Base-by-base conservation (phyloP, 2,113 vertebrate species). In the Zootoca vivipara region DNA sequence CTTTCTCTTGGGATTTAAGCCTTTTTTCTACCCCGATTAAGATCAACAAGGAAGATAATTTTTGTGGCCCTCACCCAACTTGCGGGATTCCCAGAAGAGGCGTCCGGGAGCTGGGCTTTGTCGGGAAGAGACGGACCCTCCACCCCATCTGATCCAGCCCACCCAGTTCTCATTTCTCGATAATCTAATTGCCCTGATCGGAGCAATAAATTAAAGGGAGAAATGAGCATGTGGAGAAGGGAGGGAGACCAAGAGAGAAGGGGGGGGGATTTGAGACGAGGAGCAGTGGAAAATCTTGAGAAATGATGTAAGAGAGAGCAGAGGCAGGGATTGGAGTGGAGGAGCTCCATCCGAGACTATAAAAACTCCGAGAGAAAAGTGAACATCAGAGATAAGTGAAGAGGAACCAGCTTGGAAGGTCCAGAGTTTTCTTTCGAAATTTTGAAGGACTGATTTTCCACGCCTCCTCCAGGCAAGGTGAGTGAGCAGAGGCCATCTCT, bases 271-370 rank as follows among this genome's bases (percentile, higher is more conserved):
- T 95, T 95, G 94, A 95, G 94, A 94, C 95, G 96, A 95, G 93
- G 93, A 96, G 96, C 95, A 95, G 94, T 97, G 96, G 97, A 97
- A 97, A 97, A 97, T 97, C 96, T 96, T 95, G 95, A 96, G 96
- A 96, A 97, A 92, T 97, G 97, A 98, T 97, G 97, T 98, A 97
- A 98, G 95, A 97, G 94, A 96, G 95, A 96, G 95, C 92, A 92
- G 88, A 96, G 94, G 94, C 97, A 97, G 96, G 95, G 96, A 96
- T 92, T 92, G 92, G 96, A 95, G 86, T 95, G 92, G 94, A 92
- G 93, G 77, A 88, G 64, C 70, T 94, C 85, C 89, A 92, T 70
- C 92, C 90, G 85, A 89, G 93, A 90, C 90, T 95, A 95, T 93
- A 95, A 93, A 96, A 94, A 73, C 87, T 94, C 94, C 87, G 93